A percentile compares a stretch with the other conserved stretches of the same genome.
These are phyloP conservation scores for Recurvirostra avosetta DNA, from an alignment of 2,113 vertebrate species.

Conservation along the genomic window DNA sequence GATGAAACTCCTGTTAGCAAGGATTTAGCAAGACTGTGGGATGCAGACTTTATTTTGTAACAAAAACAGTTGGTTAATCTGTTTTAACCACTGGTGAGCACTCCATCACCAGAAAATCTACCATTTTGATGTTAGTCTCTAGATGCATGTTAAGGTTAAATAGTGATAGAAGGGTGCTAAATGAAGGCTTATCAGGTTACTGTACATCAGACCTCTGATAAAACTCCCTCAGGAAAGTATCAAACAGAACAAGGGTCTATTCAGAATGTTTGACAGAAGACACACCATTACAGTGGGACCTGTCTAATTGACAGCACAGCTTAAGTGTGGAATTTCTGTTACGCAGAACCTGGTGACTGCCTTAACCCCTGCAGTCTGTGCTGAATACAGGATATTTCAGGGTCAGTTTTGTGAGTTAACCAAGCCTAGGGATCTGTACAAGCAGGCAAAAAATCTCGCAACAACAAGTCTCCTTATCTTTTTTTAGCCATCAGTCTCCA, in stretches of 20 bases:
- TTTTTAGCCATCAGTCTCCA: background rate
- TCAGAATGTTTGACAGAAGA: slow-evolving; percentile 65
- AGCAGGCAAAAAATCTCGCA: background rate
- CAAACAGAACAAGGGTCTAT: slow-evolving; percentile 60
- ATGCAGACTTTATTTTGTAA: background rate
- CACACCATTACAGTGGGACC: slow-evolving; percentile 57
- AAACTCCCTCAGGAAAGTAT: slow-evolving; percentile 63
- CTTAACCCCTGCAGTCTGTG: background rate
- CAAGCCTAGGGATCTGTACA: background rate
- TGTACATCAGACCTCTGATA: slow-evolving; percentile 60
- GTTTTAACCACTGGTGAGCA: background rate
- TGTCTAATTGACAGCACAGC: slow-evolving; percentile 58
- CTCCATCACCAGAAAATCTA: background rate
- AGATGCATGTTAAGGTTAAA: slow-evolving; percentile 24
- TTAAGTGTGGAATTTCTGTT: slow-evolving; percentile 67
- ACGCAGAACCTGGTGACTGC: background rate
- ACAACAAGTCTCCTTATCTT: background rate
- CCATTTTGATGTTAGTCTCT: background rate
- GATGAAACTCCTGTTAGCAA: background rate
- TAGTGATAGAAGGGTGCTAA: slow-evolving; percentile 60
- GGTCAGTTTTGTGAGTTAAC: background rate
- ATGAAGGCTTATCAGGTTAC: slow-evolving; percentile 69
- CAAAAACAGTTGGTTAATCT: slow-evolving; percentile 22
- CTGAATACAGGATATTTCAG: slow-evolving; percentile 17
- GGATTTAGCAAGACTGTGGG: background rate